phyloP scores from a whole-genome alignment of 2,888 invertebrate species.

The Bugulina stolonifera region DNA sequence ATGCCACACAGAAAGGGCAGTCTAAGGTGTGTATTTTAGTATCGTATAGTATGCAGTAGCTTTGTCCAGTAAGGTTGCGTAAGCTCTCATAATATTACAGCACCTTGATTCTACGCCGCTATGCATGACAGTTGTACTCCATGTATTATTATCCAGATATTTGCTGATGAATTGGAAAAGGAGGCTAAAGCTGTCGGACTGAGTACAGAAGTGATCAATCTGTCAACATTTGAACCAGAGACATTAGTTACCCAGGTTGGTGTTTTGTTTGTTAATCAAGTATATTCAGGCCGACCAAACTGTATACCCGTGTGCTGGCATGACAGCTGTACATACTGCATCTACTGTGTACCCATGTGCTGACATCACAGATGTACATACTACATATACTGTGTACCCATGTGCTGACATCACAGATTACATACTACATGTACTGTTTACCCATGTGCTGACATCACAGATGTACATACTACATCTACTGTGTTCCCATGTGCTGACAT shows the following conservation, averaged over 20 bases:
- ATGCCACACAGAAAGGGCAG: slow-evolving; percentile 12
- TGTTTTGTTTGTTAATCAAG: neutral
- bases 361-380: too few relatives aligned
- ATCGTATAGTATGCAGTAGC: too few relatives aligned
- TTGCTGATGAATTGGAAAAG: slow-evolving; percentile 34
- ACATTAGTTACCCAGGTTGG: neutral
- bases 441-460: too few relatives aligned
- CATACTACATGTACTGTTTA: too few relatives aligned
- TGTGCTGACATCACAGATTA: too few relatives aligned
- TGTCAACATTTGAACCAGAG: slow-evolving; percentile 25
- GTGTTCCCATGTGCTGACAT: too few relatives aligned
- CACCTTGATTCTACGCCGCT: too few relatives aligned
- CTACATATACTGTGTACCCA: too few relatives aligned
- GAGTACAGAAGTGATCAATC: slow-evolving; percentile 7
- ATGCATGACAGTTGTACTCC: too few relatives aligned
- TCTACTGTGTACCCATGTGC: neutral
- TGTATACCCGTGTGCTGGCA: neutral
- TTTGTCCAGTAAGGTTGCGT: too few relatives aligned
- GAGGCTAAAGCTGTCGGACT: slow-evolving; percentile 21
- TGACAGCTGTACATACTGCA: neutral
- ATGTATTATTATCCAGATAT: slow-evolving; percentile 36
- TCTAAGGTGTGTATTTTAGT: slow-evolving; percentile 23
- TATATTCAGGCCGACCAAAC: neutral
- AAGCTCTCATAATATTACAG: too few relatives aligned
- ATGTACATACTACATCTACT: too few relatives aligned